Evolutionary conservation across 2,113 vertebrate genomes (phyloP).

Genomic region (Stegostoma tigrinum): DNA sequence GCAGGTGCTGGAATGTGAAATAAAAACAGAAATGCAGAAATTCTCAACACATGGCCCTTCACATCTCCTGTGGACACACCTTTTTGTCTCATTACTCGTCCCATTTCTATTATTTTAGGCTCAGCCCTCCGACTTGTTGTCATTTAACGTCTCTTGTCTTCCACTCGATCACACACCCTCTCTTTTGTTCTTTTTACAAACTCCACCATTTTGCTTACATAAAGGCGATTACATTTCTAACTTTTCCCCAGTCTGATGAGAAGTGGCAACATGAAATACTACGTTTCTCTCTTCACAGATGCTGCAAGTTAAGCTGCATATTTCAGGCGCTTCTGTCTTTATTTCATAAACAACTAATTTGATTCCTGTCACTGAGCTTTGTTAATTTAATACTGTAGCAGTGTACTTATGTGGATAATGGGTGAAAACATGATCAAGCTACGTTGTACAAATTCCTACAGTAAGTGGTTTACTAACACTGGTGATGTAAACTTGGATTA

Average conservation of each 20-base stretch:
- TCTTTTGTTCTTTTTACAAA: neutral
- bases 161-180: neutral
- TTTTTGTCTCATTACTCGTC: too few relatives aligned
- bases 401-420: neutral
- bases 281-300: neutral
- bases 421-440: neutral
- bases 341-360: neutral
- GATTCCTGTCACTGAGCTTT: neutral
- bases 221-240: neutral
- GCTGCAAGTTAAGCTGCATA: neutral
- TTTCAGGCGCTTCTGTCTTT: neutral
- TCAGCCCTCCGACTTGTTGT: neutral
- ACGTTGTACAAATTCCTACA: too few relatives aligned
- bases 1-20: too few relatives aligned
- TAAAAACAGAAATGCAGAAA: too few relatives aligned
- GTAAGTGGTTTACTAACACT: neutral
- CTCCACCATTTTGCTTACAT: neutral
- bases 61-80: too few relatives aligned
- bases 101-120: too few relatives aligned
- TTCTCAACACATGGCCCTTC: too few relatives aligned
- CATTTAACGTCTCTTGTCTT: neutral
- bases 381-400: neutral
- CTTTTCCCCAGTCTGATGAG: neutral
- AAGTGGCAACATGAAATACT: too few relatives aligned
- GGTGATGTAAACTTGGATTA: neutral